These are phyloP conservation scores for Zenarchopterus dispar DNA, from an alignment of 2,797 vertebrate species.

Conservation along the genomic window DNA sequence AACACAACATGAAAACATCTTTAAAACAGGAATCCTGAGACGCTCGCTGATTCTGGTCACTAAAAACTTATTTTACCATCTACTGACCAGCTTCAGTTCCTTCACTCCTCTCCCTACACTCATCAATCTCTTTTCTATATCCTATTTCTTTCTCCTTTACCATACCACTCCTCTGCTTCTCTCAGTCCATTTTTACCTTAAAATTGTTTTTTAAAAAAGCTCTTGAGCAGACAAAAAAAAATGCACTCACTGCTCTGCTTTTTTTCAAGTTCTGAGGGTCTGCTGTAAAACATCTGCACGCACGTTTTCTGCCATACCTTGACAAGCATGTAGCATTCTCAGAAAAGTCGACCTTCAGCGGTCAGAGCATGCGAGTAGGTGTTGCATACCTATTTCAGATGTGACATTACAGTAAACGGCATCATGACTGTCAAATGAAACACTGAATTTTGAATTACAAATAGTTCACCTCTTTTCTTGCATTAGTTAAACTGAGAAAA, in stretches of 20 bases:
- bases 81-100: constrained; percentile 68
- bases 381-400: constrained; percentile 28
- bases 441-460: not conserved
- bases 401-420: constrained; percentile 1
- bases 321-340: constrained; percentile 19
- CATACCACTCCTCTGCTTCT: not conserved
- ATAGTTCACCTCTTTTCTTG: too few relatives aligned
- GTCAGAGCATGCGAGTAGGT: constrained; percentile 37
- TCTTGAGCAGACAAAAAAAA: constrained; percentile 21
- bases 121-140: constrained; percentile 55
- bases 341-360: constrained; percentile 1
- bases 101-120: constrained; percentile 39
- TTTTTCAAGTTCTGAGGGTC: constrained; percentile 21
- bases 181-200: not conserved
- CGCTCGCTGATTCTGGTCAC: constrained; percentile 73
- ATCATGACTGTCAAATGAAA: not conserved
- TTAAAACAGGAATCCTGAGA: constrained; percentile 58
- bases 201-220: not conserved
- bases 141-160: constrained; percentile 35
- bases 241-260: constrained; percentile 16
- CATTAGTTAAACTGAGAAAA: too few relatives aligned
- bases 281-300: constrained; percentile 48
- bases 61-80: constrained; percentile 78
- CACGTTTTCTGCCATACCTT: constrained; percentile 29
- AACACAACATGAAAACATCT: constrained; percentile 26